A percentile compares a stretch with the other conserved stretches of the same genome.
Evolutionary conservation across 1,140 invertebrate genomes (phyloP).

Genomic region (Pogonomyrmex californicus): DNA sequence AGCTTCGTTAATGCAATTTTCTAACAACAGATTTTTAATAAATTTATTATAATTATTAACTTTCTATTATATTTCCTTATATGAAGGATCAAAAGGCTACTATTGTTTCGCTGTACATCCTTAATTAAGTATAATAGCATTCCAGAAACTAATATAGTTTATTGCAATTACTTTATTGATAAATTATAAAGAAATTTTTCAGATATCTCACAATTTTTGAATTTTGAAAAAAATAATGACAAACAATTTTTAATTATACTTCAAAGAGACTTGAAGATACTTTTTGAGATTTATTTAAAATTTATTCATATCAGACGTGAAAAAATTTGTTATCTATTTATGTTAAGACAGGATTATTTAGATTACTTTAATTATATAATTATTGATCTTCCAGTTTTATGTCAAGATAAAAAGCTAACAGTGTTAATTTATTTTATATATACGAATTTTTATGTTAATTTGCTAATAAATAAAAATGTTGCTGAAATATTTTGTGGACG

Average conservation of each 20-base stretch:
- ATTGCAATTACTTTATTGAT: not conserved
- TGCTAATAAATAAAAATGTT: not conserved
- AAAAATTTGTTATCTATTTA: not conserved
- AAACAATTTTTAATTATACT: not conserved
- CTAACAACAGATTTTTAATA: not conserved
- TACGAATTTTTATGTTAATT: conserved; percentile 5
- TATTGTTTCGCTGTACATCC: not conserved
- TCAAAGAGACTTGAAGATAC: not conserved
- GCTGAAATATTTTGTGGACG: conserved; percentile 25
- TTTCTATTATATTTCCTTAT: conserved; percentile 1
- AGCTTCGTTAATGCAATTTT: not conserved
- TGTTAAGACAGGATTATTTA: not conserved
- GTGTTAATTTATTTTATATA: not conserved
- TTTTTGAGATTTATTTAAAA: not conserved
- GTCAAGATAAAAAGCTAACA: not conserved
- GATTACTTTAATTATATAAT: not conserved
- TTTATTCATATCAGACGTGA: not conserved
- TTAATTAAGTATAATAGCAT: not conserved
- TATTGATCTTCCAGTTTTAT: not conserved
- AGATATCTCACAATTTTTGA: not conserved
- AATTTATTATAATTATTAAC: conserved; percentile 23
- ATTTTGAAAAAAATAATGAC: not conserved
- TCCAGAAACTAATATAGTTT: not conserved
- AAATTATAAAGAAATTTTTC: not conserved
- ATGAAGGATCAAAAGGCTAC: not conserved